phyloP scores from a whole-genome alignment of 2,113 vertebrate species.

The Puntigrus tetrazona region DNA sequence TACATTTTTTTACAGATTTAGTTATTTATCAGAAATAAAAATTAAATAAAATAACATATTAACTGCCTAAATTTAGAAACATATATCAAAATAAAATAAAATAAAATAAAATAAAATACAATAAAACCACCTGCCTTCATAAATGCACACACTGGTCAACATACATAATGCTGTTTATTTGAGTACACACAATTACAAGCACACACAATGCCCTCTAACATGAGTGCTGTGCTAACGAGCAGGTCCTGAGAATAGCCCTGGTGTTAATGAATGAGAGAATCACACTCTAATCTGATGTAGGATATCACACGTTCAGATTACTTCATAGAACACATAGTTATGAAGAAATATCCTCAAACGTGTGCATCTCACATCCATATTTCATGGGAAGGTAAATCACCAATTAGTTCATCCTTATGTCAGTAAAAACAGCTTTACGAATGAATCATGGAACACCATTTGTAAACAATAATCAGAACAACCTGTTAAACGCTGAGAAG shows the following conservation, averaged over 20 bases:
- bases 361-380: not conserved
- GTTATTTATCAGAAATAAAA: no score
- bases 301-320: not conserved
- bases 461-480: not conserved
- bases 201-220: not conserved
- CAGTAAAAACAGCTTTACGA: not conserved
- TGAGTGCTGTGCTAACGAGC: conserved; percentile 19
- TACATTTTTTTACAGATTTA: no score
- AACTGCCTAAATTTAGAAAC: not conserved
- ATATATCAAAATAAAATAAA: not conserved
- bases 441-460: not conserved
- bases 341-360: not conserved
- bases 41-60: not conserved
- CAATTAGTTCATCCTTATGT: not conserved
- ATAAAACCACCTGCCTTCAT: no score
- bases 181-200: not conserved
- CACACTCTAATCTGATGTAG: not conserved
- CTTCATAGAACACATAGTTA: not conserved
- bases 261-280: conserved; percentile 23
- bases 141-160: no score
- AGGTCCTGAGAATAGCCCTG: conserved; percentile 40
- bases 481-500: not conserved
- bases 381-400: not conserved
- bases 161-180: no score
- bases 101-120: no score